phyloP scores from a whole-genome alignment of 2,888 invertebrate species.

The Busseola fusca region DNA sequence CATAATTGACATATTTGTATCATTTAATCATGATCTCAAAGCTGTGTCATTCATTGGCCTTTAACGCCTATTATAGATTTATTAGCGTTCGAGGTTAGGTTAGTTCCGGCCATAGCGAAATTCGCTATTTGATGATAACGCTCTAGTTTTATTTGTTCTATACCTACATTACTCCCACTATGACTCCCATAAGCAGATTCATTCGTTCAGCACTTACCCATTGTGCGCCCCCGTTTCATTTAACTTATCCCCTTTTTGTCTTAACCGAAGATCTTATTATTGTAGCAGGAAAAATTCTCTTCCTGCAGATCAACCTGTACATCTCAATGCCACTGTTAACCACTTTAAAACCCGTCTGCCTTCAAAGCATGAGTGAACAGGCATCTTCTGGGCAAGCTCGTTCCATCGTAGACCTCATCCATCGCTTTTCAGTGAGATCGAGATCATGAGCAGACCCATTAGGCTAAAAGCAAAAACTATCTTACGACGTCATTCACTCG shows the following conservation, averaged over 20 bases:
- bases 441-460: neutral
- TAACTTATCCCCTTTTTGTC: neutral
- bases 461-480: neutral
- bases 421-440: neutral
- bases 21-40: constrained; percentile 31
- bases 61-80: constrained; percentile 34
- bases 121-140: constrained; percentile 17
- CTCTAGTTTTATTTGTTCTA: constrained; percentile 1
- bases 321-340: neutral
- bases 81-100: constrained; percentile 38
- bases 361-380: neutral
- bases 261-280: neutral
- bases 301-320: neutral
- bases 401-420: neutral
- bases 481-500: neutral
- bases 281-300: neutral
- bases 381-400: neutral
- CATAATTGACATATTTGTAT: neutral
- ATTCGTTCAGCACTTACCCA: neutral
- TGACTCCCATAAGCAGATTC: neutral
- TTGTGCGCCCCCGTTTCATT: too few relatives aligned
- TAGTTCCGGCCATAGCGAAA: constrained; percentile 25
- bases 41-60: constrained; percentile 32
- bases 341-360: neutral
- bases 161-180: neutral